phyloP scores from a whole-genome alignment of 1,140 invertebrate species.

The Heliconius melpomene region DNA sequence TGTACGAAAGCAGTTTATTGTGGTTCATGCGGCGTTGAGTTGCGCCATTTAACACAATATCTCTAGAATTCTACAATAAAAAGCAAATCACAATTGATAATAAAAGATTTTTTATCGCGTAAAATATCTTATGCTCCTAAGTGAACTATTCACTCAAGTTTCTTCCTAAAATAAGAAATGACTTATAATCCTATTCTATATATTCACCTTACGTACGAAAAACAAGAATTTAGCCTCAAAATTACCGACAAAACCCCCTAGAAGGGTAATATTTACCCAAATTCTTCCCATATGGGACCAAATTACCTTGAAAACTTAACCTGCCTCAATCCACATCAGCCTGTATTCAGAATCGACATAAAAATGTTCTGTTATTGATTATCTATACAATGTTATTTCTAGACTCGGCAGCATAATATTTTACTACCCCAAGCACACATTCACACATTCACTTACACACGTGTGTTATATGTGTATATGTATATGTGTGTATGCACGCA shows the following conservation, averaged over 20 bases:
- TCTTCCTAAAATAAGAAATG: background rate
- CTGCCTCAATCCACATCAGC: constrained; percentile 47
- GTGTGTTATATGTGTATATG: constrained; percentile 4
- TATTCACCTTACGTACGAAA: background rate
- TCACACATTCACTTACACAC: constrained; percentile 47
- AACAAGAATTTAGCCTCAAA: background rate
- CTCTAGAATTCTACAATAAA: too few species aligned
- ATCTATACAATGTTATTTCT: constrained; percentile 81
- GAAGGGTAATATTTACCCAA: background rate
- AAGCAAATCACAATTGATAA: too few species aligned
- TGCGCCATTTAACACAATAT: too few species aligned
- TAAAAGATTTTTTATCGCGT: too few species aligned
- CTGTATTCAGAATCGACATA: constrained; percentile 59
- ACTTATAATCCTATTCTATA: background rate
- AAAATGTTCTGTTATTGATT: constrained; percentile 78
- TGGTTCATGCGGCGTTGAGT: too few species aligned
- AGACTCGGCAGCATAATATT: constrained; percentile 80
- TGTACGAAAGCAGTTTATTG: too few species aligned
- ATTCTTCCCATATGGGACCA: background rate
- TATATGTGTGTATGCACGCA: background rate
- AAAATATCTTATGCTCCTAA: too few species aligned
- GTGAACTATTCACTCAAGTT: too few species aligned
- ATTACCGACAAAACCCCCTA: background rate
- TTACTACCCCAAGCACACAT: constrained; percentile 70
- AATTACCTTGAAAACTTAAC: constrained; percentile 30